Evolutionary conservation across 1,140 invertebrate genomes (phyloP), one percentile per base, ranked within the genome.

Genomic region (Dendroctonus valens): DNA sequence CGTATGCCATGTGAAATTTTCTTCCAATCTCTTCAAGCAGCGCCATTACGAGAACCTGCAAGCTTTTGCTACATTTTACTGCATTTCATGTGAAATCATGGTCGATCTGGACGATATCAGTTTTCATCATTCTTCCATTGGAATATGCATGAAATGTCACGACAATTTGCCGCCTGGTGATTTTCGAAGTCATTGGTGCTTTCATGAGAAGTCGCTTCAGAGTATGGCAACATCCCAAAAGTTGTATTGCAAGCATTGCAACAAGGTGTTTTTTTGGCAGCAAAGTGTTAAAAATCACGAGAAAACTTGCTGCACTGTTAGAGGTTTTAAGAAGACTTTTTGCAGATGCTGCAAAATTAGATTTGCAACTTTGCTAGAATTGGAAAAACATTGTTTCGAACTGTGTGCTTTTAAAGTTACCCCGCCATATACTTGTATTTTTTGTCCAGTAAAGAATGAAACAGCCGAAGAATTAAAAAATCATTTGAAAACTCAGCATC

Each of bases 21-120:
- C 12, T 8, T 46, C 48, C 51, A 55, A 46, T 14, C 15, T 37
- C 93, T 95, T 37, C 52, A 54, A 39, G 39, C 3, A 38, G 7
- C 11, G 59, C 50, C 60, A 49, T 53, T n/a, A 40, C 9, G 40
- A 68, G 44, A 63, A 63, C 39, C 44, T 68, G 8, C 53, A 58
- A 39, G 66, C 66, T 37, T 51, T 48, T 50, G 46, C 59, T 5
- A 60, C 51, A 42, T 52, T 41, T 11, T 68, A 39, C 51, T 68
- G 66, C 50, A 63, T 59, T 52, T 15, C 41, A 6, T 68, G 66
- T 14, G 48, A 50, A 26, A 26, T 14, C 6, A 63, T 63, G 44
- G 11, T 68, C 7, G 14, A 60, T 39, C 9, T 68, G 7, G 66
- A 68, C n/a, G 66, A 68, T 15, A 41, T 26, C 9, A 53, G 41